Conservation (phyloP, 1,140 invertebrate species). For the Procambarus virginalis region DNA sequence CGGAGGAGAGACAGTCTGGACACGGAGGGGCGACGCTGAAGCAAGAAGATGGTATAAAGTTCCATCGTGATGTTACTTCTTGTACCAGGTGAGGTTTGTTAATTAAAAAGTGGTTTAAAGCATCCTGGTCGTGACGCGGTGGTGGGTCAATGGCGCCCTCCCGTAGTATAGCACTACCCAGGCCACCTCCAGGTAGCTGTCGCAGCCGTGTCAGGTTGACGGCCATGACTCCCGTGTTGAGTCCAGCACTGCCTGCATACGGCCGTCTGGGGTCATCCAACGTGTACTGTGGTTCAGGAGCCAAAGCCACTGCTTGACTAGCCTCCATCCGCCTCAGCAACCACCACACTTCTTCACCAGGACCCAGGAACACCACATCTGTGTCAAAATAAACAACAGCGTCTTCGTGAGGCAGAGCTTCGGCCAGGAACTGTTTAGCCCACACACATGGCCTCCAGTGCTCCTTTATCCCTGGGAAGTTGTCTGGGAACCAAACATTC, state of each 20-base stretch:
- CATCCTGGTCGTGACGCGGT: constrained; percentile 64
- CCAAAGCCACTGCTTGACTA: constrained; percentile 35
- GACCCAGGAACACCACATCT: constrained; percentile 62
- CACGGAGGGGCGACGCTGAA: constrained; percentile 36
- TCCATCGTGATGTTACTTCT: constrained; percentile 56
- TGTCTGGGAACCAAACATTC: constrained; percentile 35
- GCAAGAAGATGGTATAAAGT: constrained; percentile 53
- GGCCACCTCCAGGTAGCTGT: constrained; percentile 19
- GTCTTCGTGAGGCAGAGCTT: constrained; percentile 52
- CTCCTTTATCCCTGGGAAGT: neutral
- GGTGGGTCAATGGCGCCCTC: neutral
- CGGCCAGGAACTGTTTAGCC: constrained; percentile 61
- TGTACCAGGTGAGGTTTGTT: constrained; percentile 44
- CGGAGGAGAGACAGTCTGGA: constrained; percentile 23
- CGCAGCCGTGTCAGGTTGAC: constrained; percentile 59
- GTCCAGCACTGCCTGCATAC: constrained; percentile 50
- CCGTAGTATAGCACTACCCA: constrained; percentile 40
- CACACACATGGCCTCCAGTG: constrained; percentile 64
- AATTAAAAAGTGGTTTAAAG: constrained; percentile 56
- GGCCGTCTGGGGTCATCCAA: constrained; percentile 23
- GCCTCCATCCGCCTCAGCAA: constrained; percentile 31
- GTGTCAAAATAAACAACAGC: constrained; percentile 59
- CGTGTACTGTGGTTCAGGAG: constrained; percentile 62
- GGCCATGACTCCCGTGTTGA: constrained; percentile 62
- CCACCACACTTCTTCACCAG: constrained; percentile 58